Base-by-base conservation (phyloP, 1,140 invertebrate genomes). In the Eumaeus atala region DNA sequence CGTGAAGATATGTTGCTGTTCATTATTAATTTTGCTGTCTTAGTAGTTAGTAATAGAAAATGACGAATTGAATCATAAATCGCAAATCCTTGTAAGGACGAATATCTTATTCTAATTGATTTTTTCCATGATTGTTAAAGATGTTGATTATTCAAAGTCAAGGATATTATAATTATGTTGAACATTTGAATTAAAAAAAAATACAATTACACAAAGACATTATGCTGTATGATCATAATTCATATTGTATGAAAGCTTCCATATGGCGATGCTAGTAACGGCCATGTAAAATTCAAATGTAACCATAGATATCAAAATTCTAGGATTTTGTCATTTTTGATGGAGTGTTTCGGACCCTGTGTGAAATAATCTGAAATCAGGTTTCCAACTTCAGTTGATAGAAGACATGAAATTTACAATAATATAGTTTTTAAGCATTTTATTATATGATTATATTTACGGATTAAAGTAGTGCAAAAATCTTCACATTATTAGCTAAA, bases 381-480 rank as follows among this genome's bases (percentile, higher is more conserved):
- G 62, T 67, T 77, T 77, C 67, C 72, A 75, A 70, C 73, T 82
- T 80, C 77, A 85, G 77, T 79, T 80, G 69, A 67, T 70, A 66
- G 71, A 73, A 14, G 68, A 76, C 71, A 75, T 72, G 67, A 77
- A 74, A 70, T 76, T 82, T 74, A 74, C 74, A 57, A 72, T 67
- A 70, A 61, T 71, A 44, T 28, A 28, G 11, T 51, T 51, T 47
- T 57, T 33, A n/a, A 50, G 35, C 16, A 38, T 28, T 35, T 48
- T 51, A 36, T 48, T 48, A 34, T 4, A 44, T 18, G 10, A 35
- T 48, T 34, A 47, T 38, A 14, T 18, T 50, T 33, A 21, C 12
- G 12, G 12, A 12, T 21, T 47, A 9, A 16, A 1, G 8, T 44
- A 44, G 40, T 44, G 40, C 5, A 44, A 44, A 28, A 44, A 16